Evolutionary conservation across 1,140 invertebrate genomes (phyloP), one percentile per base, ranked within the genome.

Genomic region (Tetranychus urticae): DNA sequence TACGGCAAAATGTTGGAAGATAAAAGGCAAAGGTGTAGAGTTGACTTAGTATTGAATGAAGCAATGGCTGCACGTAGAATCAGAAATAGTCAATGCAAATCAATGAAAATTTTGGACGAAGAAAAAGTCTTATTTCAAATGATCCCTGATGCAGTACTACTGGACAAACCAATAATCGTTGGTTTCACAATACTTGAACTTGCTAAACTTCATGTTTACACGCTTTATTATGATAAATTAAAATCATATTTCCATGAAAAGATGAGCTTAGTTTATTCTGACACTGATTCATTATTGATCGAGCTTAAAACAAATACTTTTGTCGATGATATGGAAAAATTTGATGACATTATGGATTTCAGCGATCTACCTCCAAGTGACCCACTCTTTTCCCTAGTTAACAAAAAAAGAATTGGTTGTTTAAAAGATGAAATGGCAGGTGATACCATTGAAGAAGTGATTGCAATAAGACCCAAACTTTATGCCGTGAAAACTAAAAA

Each of bases 1-100:
- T 77, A 72, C 67, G 75, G 73, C 2, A 75, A 75, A 70, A 72
- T 71, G 2, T 75, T 75, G 68, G 74, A 76, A 69, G 76, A 76
- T 69, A 66, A 74, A n/a, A 67, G 70, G 61, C 74, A 76, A 59
- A 65, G 69, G 64, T 68, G 68, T 36, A 66, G 74, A 67, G 67
- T 77, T 4, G 69, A 69, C 69, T 61, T 76, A 67, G 68, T 67
- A 36, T 61, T 35, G 47, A 69, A 68, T 67, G 47, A 23, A 54
- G 59, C 68, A 58, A 69, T 70, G 60, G 67, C 66, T 36, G 60
- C 68, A 67, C 65, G 66, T 46, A 63, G 70, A 36, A 71, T 73
- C 52, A 64, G 69, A 14, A 69, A 71, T 67, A 69, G 69, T 2
- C 69, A 72, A 65, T 74, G 74, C 63, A 67, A 72, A 63, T 67